These are phyloP conservation scores for Ramphastos sulfuratus DNA, from an alignment of 2,113 vertebrate species.

Conservation along the genomic window DNA sequence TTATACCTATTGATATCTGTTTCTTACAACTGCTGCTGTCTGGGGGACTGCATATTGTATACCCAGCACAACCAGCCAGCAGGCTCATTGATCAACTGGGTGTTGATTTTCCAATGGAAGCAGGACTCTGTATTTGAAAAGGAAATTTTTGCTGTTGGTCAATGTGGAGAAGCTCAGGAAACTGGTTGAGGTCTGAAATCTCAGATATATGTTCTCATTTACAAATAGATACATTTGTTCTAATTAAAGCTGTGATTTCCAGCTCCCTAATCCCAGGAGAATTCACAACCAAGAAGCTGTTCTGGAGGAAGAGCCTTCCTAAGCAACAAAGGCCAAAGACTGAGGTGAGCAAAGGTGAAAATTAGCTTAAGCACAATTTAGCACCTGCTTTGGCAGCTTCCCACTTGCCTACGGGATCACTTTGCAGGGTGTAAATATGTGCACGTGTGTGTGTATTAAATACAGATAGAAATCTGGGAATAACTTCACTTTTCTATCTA, in stretches of 20 bases:
- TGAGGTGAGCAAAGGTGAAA: slow-evolving; percentile 27
- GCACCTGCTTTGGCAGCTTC: background rate
- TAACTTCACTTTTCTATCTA: background rate
- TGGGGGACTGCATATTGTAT: background rate
- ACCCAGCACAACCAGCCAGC: background rate
- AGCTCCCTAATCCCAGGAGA: background rate
- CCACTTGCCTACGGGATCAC: background rate
- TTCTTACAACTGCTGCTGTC: background rate
- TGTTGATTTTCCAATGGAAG: background rate
- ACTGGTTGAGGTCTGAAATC: background rate
- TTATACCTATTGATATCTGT: background rate
- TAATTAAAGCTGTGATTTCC: slow-evolving; percentile 13
- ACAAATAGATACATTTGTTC: background rate
- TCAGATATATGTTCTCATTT: background rate
- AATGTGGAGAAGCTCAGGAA: background rate
- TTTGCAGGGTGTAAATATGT: background rate
- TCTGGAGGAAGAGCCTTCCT: background rate
- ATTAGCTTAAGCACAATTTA: background rate
- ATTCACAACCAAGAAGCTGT: background rate
- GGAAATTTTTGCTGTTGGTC: background rate
- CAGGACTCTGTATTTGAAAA: background rate
- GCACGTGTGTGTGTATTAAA: background rate
- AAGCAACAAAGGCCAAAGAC: background rate
- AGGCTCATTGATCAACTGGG: background rate
- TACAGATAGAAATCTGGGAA: background rate